Evolutionary conservation across 2,888 invertebrate genomes (phyloP).

Genomic region (Chrysolina oricalcia): DNA sequence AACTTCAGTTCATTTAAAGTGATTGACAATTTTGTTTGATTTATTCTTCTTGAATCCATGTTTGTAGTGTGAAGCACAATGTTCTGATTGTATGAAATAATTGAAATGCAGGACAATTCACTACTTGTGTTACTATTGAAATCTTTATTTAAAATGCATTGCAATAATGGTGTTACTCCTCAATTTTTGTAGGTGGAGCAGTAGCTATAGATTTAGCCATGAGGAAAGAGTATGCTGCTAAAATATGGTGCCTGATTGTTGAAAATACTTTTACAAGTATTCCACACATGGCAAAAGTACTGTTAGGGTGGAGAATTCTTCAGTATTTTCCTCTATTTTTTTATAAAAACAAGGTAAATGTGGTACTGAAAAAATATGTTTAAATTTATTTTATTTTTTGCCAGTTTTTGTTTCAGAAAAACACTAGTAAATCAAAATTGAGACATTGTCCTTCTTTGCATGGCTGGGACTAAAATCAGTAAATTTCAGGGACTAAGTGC

Average conservation of each 20-base stretch:
- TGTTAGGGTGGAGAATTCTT: conserved; percentile 83
- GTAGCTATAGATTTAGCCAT: conserved; percentile 91
- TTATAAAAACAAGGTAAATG: conserved; percentile 91
- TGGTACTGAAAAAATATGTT: neutral
- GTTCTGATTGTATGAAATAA: too few relatives aligned
- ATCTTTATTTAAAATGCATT: conserved; percentile 21
- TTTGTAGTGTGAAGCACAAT: too few relatives aligned
- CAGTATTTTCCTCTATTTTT: conserved; percentile 86
- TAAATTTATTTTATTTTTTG: too few relatives aligned
- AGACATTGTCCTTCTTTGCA: too few relatives aligned
- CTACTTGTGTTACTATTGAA: too few relatives aligned
- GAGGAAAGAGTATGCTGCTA: conserved; percentile 82
- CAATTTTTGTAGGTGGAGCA: conserved; percentile 82
- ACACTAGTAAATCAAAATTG: too few relatives aligned
- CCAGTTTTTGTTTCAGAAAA: too few relatives aligned
- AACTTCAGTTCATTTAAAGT: too few relatives aligned
- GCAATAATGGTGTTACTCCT: neutral
- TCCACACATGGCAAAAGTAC: conserved; percentile 91
- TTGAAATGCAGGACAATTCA: too few relatives aligned
- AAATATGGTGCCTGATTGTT: conserved; percentile 89
- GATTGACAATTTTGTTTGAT: neutral
- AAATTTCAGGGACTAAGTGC: too few relatives aligned
- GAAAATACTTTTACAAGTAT: conserved; percentile 98
- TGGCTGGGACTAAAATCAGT: too few relatives aligned
- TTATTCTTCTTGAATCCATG: neutral